Percentiles rank a stretch among this genome's conserved stretches.
Conservation (phyloP, 2,888 invertebrate genomes). For the Achlya flavicornis region DNA sequence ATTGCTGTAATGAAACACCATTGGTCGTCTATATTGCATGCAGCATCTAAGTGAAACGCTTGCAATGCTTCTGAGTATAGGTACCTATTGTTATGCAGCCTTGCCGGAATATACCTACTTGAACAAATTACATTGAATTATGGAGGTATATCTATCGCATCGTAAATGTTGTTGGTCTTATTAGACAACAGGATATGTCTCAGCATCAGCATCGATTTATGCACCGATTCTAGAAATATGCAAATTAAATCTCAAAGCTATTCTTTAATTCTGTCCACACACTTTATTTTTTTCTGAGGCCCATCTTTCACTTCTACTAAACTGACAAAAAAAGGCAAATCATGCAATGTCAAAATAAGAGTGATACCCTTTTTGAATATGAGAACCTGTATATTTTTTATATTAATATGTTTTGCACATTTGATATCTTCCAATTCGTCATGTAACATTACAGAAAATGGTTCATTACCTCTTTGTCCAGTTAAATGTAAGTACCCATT, state of each 20-base stretch:
- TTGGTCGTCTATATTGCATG: no score
- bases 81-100: no score
- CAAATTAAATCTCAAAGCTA: neutral
- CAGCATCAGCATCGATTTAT: no score
- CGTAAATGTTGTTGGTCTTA: no score
- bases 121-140: no score
- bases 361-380: constrained; percentile 67
- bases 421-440: constrained; percentile 48
- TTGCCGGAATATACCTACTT: no score
- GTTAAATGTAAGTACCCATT: constrained; percentile 56
- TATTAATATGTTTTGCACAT: constrained; percentile 66
- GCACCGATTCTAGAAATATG: no score
- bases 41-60: no score
- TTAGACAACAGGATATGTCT: no score
- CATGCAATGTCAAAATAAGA: constrained; percentile 64
- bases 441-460: constrained; percentile 53
- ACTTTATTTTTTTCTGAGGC: constrained; percentile 22
- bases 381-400: constrained; percentile 70
- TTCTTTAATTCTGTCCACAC: constrained; percentile 38
- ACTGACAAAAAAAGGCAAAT: constrained; percentile 36
- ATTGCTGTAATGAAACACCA: no score
- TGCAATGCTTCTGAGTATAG: no score
- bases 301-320: neutral
- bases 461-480: constrained; percentile 52
- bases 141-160: no score